Conservation (phyloP, 2,888 invertebrate genomes). For the Bembecia ichneumoniformis region DNA sequence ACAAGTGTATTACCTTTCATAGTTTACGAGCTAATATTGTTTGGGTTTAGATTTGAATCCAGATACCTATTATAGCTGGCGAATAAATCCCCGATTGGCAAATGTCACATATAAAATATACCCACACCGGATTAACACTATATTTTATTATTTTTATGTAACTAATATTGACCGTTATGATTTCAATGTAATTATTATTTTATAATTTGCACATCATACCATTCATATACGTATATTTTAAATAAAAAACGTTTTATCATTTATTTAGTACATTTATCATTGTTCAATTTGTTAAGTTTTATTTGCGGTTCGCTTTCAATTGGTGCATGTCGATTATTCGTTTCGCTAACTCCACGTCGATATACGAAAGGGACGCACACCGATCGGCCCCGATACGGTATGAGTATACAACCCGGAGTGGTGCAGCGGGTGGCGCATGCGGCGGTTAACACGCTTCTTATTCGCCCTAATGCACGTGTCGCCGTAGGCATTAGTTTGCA, state of each 20-base stretch:
- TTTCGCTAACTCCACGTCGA: neutral
- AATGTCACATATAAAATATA: neutral
- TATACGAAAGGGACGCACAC: too few relatives aligned
- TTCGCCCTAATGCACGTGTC: neutral
- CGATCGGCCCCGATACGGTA: too few relatives aligned
- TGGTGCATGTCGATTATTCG: slow-evolving; percentile 24
- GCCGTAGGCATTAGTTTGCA: neutral
- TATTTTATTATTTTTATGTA: slow-evolving; percentile 28
- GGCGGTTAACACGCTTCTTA: neutral
- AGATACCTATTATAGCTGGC: too few relatives aligned
- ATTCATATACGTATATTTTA: slow-evolving; percentile 31
- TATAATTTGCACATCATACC: slow-evolving; percentile 53
- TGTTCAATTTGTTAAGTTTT: slow-evolving; percentile 23
- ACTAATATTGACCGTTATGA: slow-evolving; percentile 20
- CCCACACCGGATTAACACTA: neutral
- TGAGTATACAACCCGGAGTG: too few relatives aligned
- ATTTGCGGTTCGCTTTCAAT: slow-evolving; percentile 46
- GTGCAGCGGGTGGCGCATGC: too few relatives aligned
- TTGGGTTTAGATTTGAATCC: too few relatives aligned
- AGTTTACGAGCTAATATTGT: too few relatives aligned
- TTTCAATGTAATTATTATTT: slow-evolving; percentile 35
- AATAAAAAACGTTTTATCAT: slow-evolving; percentile 9
- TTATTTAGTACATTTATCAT: slow-evolving; percentile 17
- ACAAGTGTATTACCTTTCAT: too few relatives aligned
- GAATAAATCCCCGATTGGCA: neutral